Conservation (phyloP, 2,888 invertebrate species). For the Liposcelis brunnea region DNA sequence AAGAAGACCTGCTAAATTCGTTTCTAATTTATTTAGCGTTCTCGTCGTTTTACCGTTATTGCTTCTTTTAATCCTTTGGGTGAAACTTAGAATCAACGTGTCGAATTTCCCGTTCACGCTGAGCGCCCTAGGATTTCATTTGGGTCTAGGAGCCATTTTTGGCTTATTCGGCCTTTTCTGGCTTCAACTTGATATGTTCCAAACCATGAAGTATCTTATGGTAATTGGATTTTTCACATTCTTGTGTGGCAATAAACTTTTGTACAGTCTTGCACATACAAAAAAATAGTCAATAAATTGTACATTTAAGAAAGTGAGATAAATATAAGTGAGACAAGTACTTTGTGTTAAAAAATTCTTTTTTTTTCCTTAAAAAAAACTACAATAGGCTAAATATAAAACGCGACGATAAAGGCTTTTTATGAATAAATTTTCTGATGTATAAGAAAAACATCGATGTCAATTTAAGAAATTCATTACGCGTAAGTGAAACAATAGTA, state of each 20-base stretch:
- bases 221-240: conserved; percentile 78
- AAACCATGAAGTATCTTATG: conserved; percentile 75
- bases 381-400: too few species aligned
- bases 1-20: conserved; percentile 67
- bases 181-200: conserved; percentile 90
- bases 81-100: conserved; percentile 69
- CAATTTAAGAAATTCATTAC: too few species aligned
- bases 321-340: too few species aligned
- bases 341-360: too few species aligned
- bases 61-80: conserved; percentile 71
- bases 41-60: conserved; percentile 68
- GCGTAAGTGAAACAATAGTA: too few species aligned
- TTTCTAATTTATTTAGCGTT: conserved; percentile 82
- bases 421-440: too few species aligned
- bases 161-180: conserved; percentile 80
- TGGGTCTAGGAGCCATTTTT: conserved; percentile 75
- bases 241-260: conserved; percentile 78
- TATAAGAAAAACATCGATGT: too few species aligned
- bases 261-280: conserved; percentile 55
- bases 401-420: too few species aligned
- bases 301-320: not conserved
- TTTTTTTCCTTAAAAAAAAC: too few species aligned
- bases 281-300: conserved; percentile 16
- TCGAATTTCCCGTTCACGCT: conserved; percentile 59
- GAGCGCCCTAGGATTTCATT: conserved; percentile 77